Base-by-base conservation (phyloP, 2,888 invertebrate species). In the Omphaloscelis lunosa region DNA sequence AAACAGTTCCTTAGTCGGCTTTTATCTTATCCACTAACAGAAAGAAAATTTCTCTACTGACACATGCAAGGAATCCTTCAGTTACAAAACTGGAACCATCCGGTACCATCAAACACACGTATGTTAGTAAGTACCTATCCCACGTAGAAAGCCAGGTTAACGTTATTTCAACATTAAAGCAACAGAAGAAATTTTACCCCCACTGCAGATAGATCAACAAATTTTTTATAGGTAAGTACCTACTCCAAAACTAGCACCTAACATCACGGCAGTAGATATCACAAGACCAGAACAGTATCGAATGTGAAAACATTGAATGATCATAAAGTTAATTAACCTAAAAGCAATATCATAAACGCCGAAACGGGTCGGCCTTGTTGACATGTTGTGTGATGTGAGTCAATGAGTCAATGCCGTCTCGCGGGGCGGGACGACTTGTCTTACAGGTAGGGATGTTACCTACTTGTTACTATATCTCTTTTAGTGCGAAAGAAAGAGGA, bases 261-360 rank as follows among this genome's bases (percentile, higher is more conserved):
- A 58, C 34, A 59, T 0, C 29, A 58, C 27, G 6, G 23, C 20
- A 71, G 45, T 76, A 69, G 74, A 78, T 45, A 71, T 23, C 41
- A 29, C 67, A 61, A 67, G 53, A 45, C 56, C 39, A 73, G 72
- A 63, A 71, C 48, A 63, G 76, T 59, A 72, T 82, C 69, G 80
- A 79, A 75, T 79, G 79, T 48, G 73, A 86, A 79, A 75, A 70
- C 77, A 72, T 62, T 67, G 58, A 75, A 80, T 76, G 69, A 90
- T 91, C 92, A 90, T 93, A 93, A 93, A 94, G 91, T 91, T 92
- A 94, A 94, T 95, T 94, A 93, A 92, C 92, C 92, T 91, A 93
- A 90, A 93, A 93, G 93, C 91, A 93, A 94, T 95, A 94, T 93
- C 92, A 93, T 93, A 93, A 94, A 93, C 91, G 93, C 90, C 87